Base-by-base conservation (phyloP, 1,140 invertebrate genomes). In the Brachionus calyciflorus region DNA sequence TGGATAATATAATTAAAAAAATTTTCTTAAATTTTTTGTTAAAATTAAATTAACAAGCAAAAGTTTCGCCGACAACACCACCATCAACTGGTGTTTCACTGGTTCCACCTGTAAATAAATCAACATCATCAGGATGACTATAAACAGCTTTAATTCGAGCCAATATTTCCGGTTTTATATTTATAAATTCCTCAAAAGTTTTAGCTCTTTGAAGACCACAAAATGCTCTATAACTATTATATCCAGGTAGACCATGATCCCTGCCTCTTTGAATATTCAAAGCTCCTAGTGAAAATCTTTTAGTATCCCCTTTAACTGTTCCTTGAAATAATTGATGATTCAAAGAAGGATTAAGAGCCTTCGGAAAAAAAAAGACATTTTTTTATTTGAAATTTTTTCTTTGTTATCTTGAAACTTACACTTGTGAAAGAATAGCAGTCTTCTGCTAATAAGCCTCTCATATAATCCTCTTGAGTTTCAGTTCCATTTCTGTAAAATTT, bases 201-300 rank as follows among this genome's bases (percentile, higher is more conserved):
- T 46, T 9, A 21, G 79, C 76, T 10, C 17, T 24, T n/a, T 21
- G 30, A 1, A 81, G 17, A 14, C 77, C 69, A 76, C 81, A 82
- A 24, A 70, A 68, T 12, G 78, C 48, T 44, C 73, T 48, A n/a
- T 40, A 76, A n/a, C 37, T n/a, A 30, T 76, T 76, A 30, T 80
- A 80, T 6, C 33, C 40, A n/a, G 69, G 68, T 33, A 79, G 30
- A 5, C 79, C 79, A 46, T 79, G 70, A 28, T 79, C 79, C 17
- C 79, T 86, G 41, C 91, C 92, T 80, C 93, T 85, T 81, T 94
- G 92, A 21, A 96, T 90, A 81, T 99, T 99, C 82, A 99, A 91
- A 0, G 94, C 92, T 1, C 94, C 96, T 14, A 98, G 87, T 51
- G 60, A 69, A 44, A 51, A 37, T 9, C 26, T 0, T 10, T 28